Evolutionary conservation across 2,113 vertebrate species (phyloP).

Genomic region (Petrocephalus zakoni): DNA sequence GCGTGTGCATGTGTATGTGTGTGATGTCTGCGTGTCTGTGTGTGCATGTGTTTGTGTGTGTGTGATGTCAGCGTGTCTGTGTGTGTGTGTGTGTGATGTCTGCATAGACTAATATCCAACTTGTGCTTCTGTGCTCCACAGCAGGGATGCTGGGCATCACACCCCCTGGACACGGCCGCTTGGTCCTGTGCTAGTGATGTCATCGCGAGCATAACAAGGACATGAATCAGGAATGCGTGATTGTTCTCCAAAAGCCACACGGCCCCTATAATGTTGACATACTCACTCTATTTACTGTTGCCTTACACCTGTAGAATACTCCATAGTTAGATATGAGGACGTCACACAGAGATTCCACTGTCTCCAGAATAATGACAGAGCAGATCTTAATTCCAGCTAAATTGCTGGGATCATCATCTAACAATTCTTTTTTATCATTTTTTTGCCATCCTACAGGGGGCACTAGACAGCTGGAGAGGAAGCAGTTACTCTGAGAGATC

Average conservation of each 20-base stretch:
- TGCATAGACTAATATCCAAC: neutral
- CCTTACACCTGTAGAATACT: neutral
- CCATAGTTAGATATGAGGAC: neutral
- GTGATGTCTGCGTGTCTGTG: neutral
- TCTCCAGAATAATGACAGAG: neutral
- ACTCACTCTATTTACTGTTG: neutral
- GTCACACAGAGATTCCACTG: neutral
- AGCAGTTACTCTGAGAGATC: neutral
- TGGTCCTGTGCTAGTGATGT: neutral
- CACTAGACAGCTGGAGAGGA: neutral
- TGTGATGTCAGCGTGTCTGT: neutral
- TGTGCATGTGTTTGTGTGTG: neutral
- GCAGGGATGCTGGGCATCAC: neutral
- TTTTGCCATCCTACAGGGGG: constrained; percentile 8
- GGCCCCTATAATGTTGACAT: too few relatives aligned
- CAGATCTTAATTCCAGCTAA: neutral
- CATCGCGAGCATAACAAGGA: neutral
- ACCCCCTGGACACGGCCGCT: neutral
- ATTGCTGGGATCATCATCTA: neutral
- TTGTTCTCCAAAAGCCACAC: neutral
- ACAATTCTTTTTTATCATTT: neutral
- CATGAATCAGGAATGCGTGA: neutral
- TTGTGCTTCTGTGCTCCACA: neutral
- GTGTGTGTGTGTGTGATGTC: neutral
- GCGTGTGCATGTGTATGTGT: neutral